Evolutionary conservation across 2,888 invertebrate genomes (phyloP).

Genomic region (Caprella mutica): DNA sequence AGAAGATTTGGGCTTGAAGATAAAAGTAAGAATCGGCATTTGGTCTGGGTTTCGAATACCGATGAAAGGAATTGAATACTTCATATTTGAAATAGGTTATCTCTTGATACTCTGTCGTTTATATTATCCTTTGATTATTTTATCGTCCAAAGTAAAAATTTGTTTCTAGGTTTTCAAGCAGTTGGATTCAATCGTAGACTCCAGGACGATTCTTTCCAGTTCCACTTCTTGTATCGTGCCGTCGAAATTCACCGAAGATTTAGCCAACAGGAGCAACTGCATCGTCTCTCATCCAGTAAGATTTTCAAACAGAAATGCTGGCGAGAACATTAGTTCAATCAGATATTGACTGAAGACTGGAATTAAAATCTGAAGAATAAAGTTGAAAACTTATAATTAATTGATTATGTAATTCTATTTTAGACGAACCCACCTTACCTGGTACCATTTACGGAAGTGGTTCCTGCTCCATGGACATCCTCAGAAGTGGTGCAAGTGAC

Average conservation of each 20-base stretch:
- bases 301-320: too few species aligned
- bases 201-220: slow-evolving; percentile 70
- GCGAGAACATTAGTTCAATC: too few species aligned
- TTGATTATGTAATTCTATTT: slow-evolving; percentile 3
- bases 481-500: slow-evolving; percentile 61
- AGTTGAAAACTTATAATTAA: too few species aligned
- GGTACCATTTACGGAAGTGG: slow-evolving; percentile 84
- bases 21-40: slow-evolving; percentile 51
- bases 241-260: slow-evolving; percentile 66
- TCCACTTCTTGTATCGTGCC: slow-evolving; percentile 89
- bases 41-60: neutral
- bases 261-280: slow-evolving; percentile 60
- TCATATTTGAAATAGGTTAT: too few species aligned
- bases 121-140: neutral
- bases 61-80: neutral
- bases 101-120: neutral
- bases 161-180: slow-evolving; percentile 25
- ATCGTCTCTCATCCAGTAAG: slow-evolving; percentile 78
- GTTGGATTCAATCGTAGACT: slow-evolving; percentile 44
- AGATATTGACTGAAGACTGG: too few species aligned
- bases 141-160: neutral
- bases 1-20: slow-evolving; percentile 73
- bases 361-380: too few species aligned
- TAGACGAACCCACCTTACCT: slow-evolving; percentile 91
- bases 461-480: slow-evolving; percentile 88